A percentile compares a stretch with the other conserved stretches of the same genome.
These are phyloP conservation scores for Tamandua tetradactyla DNA, from an alignment of 2,797 vertebrate species.

Conservation along the genomic window DNA sequence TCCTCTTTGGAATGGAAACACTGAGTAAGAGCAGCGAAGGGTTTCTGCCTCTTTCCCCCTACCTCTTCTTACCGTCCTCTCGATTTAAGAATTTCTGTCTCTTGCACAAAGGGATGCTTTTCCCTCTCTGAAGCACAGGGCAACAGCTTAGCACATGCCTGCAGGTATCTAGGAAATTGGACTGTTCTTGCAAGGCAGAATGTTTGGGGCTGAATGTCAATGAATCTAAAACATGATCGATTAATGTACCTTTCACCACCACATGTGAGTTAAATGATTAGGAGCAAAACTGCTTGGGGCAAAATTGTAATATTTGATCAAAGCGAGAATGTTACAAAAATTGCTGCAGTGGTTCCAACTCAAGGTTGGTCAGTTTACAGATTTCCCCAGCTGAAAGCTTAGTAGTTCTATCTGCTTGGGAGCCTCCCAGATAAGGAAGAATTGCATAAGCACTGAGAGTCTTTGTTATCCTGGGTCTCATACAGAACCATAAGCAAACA, in stretches of 20 bases:
- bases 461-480: not conserved
- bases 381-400: not conserved
- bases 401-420: not conserved
- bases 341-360: slow-evolving; percentile 26
- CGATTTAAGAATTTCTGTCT: slow-evolving; percentile 17
- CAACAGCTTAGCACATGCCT: slow-evolving; percentile 61
- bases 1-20: not conserved
- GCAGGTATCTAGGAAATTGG: slow-evolving; percentile 64
- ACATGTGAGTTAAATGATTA: slow-evolving; percentile 74
- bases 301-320: slow-evolving; percentile 71
- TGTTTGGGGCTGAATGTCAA: slow-evolving; percentile 76
- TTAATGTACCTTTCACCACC: slow-evolving; percentile 73
- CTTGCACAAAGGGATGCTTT: not conserved
- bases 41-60: not conserved
- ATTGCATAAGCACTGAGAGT: not conserved
- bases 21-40: not conserved
- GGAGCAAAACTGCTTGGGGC: slow-evolving; percentile 66
- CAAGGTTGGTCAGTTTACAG: not conserved
- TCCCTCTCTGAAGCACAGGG: slow-evolving; percentile 47
- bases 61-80: not conserved
- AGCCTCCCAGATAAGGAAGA: not conserved
- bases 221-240: slow-evolving; percentile 77
- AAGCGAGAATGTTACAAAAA: slow-evolving; percentile 72
- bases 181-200: slow-evolving; percentile 73
- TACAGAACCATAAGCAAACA: not conserved